These are phyloP conservation scores for Setophaga petechia DNA, from an alignment of 2,113 vertebrate species.

Conservation along the genomic window DNA sequence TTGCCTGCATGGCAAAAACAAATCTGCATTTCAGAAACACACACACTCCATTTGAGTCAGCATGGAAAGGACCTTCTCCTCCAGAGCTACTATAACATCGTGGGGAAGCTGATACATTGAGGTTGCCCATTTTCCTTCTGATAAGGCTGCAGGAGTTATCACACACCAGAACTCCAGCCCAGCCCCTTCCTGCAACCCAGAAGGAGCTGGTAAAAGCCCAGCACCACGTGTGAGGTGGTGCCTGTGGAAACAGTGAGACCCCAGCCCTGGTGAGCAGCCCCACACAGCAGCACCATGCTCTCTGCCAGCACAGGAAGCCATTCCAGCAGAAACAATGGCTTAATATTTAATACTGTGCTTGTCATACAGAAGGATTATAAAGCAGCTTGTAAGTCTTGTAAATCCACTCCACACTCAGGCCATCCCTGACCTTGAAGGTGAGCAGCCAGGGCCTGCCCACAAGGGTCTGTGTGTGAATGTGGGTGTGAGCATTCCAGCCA, in stretches of 20 bases:
- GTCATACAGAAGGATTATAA: not conserved
- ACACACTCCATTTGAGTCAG: not conserved
- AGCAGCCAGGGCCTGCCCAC: fast-evolving
- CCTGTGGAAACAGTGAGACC: not conserved
- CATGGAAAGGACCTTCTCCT: not conserved
- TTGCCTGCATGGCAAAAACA: not conserved
- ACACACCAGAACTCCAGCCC: not conserved
- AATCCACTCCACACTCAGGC: not conserved
- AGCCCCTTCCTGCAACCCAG: not conserved
- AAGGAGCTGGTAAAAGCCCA: not conserved
- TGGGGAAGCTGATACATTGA: not conserved
- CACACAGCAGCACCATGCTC: fast-evolving
- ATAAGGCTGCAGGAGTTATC: not conserved
- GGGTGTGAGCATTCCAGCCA: fast-evolving
- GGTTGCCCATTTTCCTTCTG: not conserved
- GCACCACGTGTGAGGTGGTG: fast-evolving
- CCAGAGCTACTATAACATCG: not conserved
- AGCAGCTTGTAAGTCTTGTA: not conserved
- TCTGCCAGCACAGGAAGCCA: fast-evolving
- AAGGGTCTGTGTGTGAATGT: fast-evolving
- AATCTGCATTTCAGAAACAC: not conserved
- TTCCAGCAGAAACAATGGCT: not conserved
- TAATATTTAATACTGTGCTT: not conserved
- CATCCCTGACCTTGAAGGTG: not conserved
- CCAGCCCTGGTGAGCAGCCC: not conserved